These are phyloP conservation scores for Folsomia candida DNA, from an alignment of 2,888 invertebrate species.

Conservation along the genomic window DNA sequence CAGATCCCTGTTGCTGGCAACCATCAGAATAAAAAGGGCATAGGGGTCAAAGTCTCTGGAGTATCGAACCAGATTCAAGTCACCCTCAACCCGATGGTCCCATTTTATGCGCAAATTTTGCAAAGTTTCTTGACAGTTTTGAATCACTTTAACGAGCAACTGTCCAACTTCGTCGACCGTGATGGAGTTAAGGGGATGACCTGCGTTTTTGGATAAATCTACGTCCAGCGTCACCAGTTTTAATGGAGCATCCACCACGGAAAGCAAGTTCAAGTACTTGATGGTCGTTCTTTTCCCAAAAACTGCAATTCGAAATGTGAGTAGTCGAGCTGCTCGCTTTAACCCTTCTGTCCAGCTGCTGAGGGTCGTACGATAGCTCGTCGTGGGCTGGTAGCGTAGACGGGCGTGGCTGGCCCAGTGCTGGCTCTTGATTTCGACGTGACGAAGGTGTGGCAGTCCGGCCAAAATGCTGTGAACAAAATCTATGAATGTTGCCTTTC, in stretches of 20 bases:
- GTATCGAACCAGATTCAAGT: not conserved
- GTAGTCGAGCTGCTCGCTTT: not conserved
- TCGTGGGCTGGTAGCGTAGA: not conserved
- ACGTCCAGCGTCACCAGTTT: slow-evolving; percentile 1
- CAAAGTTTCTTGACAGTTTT: not conserved
- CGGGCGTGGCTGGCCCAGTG: not conserved
- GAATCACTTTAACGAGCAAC: not conserved
- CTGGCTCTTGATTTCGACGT: not conserved
- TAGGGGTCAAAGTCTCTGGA: not conserved
- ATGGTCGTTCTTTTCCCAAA: not conserved
- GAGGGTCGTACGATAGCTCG: not conserved
- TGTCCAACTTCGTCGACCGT: not conserved
- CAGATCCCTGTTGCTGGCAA: not conserved
- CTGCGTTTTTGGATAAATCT: not conserved
- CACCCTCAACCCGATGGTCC: not conserved
- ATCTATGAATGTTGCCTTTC: not conserved
- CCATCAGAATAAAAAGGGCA: slow-evolving; percentile 2
- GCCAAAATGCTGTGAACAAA: not conserved
- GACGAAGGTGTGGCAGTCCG: not conserved
- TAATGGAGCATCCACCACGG: not conserved
- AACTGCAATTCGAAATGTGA: not conserved
- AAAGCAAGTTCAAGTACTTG: not conserved
- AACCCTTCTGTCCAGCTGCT: slow-evolving; percentile 3
- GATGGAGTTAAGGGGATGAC: not conserved
- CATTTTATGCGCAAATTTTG: slow-evolving; percentile 5